These are phyloP conservation scores for Torymus auratus DNA, from an alignment of 2,888 invertebrate species.

Conservation along the genomic window DNA sequence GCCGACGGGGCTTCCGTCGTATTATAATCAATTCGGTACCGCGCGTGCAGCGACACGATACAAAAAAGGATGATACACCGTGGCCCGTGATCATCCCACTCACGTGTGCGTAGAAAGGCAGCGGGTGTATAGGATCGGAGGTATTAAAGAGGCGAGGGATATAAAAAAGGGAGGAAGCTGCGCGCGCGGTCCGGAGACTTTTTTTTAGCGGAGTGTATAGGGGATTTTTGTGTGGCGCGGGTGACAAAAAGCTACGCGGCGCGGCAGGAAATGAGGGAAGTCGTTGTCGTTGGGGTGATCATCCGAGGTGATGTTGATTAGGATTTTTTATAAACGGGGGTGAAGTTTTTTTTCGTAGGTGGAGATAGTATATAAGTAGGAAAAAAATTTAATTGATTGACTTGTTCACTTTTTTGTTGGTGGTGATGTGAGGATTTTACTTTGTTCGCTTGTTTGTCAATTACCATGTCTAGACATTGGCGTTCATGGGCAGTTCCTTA, in stretches of 20 bases:
- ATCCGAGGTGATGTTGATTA: neutral
- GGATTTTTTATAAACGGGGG: neutral
- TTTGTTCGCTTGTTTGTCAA: no score
- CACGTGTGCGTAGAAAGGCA: neutral
- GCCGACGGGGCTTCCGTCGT: conserved; percentile 38
- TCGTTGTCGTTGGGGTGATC: neutral
- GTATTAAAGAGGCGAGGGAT: neutral
- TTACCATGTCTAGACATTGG: no score
- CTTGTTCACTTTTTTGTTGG: no score
- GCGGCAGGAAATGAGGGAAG: conserved; percentile 22
- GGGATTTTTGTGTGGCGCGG: neutral
- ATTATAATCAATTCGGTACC: conserved; percentile 47
- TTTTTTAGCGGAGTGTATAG: neutral
- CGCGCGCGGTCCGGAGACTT: neutral
- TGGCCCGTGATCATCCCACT: neutral
- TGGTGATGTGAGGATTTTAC: no score
- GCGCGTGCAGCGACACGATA: conserved; percentile 16
- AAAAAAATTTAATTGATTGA: no score
- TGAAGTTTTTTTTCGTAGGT: no score
- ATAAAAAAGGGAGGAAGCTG: neutral
- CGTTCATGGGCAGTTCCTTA: no score
- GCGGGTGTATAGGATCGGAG: neutral
- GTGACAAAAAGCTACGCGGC: neutral
- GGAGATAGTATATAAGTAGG: no score
- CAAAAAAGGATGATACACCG: neutral